These are phyloP conservation scores for human (Homo sapiens) DNA, from an alignment of 2,113 vertebrate genomes.

Conservation along the genomic window GRCh38 chr3:11450001-11450500, in stretches of 20 bases:
- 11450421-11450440: not conserved
- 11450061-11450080: not conserved
- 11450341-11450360: not conserved
- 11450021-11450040: not conserved
- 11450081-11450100: not conserved
- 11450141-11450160: not conserved
- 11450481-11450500: not conserved
- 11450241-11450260: not conserved
- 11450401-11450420: not conserved
- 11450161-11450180: not conserved
- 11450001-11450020: no score
- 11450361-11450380: not conserved
- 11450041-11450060: not conserved
- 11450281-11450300: not conserved
- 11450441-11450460: slow-evolving; percentile 22
- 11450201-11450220: not conserved
- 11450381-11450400: not conserved
- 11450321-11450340: not conserved
- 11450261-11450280: not conserved
- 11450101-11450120: not conserved
- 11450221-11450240: not conserved
- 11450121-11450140: not conserved
- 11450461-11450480: not conserved
- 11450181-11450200: not conserved
- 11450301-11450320: not conserved